phyloP scores from a whole-genome alignment of 1,140 invertebrate genomes.

The Brachionus koreanus region DNA sequence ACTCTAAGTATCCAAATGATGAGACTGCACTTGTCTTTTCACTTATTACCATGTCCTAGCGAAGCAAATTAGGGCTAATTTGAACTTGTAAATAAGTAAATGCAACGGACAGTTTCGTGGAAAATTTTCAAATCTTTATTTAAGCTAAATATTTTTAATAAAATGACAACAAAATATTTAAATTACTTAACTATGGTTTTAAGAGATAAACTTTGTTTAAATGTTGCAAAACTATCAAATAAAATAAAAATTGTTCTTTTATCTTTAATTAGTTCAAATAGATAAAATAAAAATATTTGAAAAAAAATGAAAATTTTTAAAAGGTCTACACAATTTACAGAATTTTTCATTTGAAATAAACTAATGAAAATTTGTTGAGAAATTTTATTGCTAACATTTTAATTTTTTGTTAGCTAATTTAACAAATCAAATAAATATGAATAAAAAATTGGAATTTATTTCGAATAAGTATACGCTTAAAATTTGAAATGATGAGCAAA shows the following conservation, averaged over 20 bases:
- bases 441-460: neutral
- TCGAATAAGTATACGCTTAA: neutral
- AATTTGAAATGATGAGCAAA: neutral
- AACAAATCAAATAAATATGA: neutral
- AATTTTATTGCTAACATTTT: neutral
- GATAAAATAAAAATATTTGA: neutral
- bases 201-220: neutral
- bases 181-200: neutral
- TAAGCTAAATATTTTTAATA: too few species aligned
- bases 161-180: neutral
- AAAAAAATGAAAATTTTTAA: neutral
- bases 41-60: neutral
- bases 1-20: neutral
- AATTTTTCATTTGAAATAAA: neutral
- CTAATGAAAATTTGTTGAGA: neutral
- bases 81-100: neutral
- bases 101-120: neutral
- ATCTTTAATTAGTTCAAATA: neutral
- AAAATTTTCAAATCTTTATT: neutral
- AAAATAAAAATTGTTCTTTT: neutral
- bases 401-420: neutral
- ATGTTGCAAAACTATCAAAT: neutral
- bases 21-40: neutral
- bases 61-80: neutral
- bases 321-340: neutral